phyloP scores from a whole-genome alignment of 2,888 invertebrate genomes.

The Troides oblongomaculatus region DNA sequence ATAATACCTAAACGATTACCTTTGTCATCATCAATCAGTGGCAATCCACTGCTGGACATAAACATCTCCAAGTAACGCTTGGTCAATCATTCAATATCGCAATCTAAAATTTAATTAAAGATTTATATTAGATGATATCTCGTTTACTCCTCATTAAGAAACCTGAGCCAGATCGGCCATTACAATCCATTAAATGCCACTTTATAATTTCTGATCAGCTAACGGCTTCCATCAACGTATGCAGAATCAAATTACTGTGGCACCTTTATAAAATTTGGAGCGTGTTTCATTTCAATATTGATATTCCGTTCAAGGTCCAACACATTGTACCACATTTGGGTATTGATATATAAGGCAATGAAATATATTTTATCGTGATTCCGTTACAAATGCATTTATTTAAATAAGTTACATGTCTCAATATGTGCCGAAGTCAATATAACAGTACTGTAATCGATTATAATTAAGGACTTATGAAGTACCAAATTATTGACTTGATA shows the following conservation, averaged over 20 bases:
- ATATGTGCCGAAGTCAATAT: neutral
- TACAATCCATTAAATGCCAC: conserved; percentile 63
- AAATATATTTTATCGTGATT: conserved; percentile 23
- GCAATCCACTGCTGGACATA: too few species aligned
- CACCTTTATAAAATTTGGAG: conserved; percentile 60
- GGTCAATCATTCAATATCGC: neutral
- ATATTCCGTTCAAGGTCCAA: conserved; percentile 60
- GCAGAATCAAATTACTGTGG: conserved; percentile 55
- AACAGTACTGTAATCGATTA: too few species aligned
- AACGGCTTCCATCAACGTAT: conserved; percentile 59
- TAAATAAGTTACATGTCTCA: conserved; percentile 6
- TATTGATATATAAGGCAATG: conserved; percentile 32
- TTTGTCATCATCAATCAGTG: too few species aligned
- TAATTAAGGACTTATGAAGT: neutral
- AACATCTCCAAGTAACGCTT: too few species aligned
- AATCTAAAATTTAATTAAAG: too few species aligned
- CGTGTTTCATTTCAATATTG: conserved; percentile 60
- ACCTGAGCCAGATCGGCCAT: conserved; percentile 35
- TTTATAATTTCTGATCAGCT: conserved; percentile 58
- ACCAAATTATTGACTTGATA: neutral
- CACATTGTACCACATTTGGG: conserved; percentile 38
- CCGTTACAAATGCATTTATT: conserved; percentile 28
- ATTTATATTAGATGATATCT: conserved; percentile 12
- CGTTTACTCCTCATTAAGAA: conserved; percentile 39
- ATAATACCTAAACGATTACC: neutral